These are phyloP conservation scores for Rhagophthalmus giganteus DNA, from an alignment of 2,888 invertebrate species.

Conservation along the genomic window DNA sequence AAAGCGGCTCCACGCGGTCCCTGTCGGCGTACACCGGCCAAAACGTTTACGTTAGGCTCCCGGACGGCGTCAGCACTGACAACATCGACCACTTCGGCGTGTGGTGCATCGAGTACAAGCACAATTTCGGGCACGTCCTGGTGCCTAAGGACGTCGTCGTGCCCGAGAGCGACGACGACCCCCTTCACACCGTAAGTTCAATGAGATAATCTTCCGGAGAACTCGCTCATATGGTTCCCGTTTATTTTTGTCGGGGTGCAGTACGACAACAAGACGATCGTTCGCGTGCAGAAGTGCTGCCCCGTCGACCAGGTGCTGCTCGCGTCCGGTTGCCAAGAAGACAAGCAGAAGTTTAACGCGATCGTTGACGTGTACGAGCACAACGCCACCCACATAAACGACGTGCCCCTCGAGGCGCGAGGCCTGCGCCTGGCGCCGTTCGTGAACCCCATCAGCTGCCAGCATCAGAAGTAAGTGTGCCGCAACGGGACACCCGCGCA, in stretches of 20 bases:
- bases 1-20: constrained; percentile 28
- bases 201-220: no score
- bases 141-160: constrained; percentile 14
- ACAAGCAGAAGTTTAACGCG: constrained; percentile 22
- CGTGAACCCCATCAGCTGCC: constrained; percentile 26
- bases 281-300: constrained; percentile 42
- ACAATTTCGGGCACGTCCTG: constrained; percentile 1
- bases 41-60: constrained; percentile 39
- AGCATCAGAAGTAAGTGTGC: constrained; percentile 31
- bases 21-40: constrained; percentile 32
- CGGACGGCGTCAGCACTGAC: constrained; percentile 33
- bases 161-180: constrained; percentile 5
- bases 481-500: no score
- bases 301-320: constrained; percentile 25
- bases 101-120: neutral
- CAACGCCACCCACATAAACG: constrained; percentile 38
- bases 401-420: constrained; percentile 30
- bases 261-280: constrained; percentile 32
- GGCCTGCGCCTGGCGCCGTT: constrained; percentile 33
- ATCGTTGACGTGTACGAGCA: constrained; percentile 32
- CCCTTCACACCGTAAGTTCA: neutral
- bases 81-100: constrained; percentile 33
- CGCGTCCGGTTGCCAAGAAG: constrained; percentile 22
- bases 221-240: neutral
- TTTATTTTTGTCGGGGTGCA: constrained; percentile 5